Evolutionary conservation across 1,140 invertebrate species (phyloP), one percentile per base, ranked within the genome.

Genomic region (Drosophila chauvacae): DNA sequence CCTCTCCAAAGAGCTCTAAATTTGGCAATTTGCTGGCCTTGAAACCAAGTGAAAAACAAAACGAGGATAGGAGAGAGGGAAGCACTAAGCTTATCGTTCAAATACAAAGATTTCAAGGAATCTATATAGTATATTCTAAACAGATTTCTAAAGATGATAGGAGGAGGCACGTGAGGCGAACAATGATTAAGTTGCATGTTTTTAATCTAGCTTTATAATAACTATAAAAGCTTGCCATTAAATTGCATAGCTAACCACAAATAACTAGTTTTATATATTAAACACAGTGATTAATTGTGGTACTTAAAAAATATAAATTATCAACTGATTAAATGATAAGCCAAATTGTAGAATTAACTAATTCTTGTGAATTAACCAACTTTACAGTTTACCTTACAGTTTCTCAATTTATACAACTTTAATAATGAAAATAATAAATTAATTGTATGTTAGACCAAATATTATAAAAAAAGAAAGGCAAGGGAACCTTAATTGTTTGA

Each of bases 1-100:
- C 16, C 59, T 44, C 51, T 60, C 14, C 9, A 13, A 33, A 35
- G 39, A 39, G 62, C 58, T 59, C 62, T 79, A 77, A 88, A 69
- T 86, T 86, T 83, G 84, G 83, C 84, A 83, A 69, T 77, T 71
- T 16, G 3, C 55, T 72, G 71, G 80, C 83, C 83, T 86, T 86
- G 84, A 63, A 72, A 68, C 13, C 58, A 63, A 48, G 69, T 74
- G 61, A 42, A 79, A 66, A 68, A 63, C 55, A 59, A 23, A 45
- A 68, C 23, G 42, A 10, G 20, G 18, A 30, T 56, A n/a, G n/a
- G n/a, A n/a, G n/a, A n/a, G n/a, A 26, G 42, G 53, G 33, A 48
- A 57, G 41, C 33, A 41, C 14, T 26, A 11, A 51, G 47, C 57
- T 86, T 86, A 86, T 83, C 77, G 44, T 50, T 42, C 11, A 37